Evolutionary conservation across 2,113 vertebrate genomes (phyloP), one percentile per base, ranked within the genome.

Genomic region (Sphyrna mokarran): DNA sequence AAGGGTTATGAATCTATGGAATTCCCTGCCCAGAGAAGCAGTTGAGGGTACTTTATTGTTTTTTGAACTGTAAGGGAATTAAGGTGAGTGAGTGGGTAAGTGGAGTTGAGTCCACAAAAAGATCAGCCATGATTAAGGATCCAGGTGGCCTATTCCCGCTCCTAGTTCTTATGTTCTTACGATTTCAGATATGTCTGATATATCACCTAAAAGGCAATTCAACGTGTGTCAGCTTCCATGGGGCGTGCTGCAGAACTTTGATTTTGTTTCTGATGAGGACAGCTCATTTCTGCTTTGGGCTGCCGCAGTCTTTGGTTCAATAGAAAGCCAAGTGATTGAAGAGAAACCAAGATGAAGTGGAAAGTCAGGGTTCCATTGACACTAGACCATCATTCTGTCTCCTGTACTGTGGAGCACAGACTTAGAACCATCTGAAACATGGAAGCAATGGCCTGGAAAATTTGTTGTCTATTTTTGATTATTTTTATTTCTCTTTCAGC

Each of bases 401-500:
- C 48, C 23, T 7, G 4, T n/a, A 14, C 33, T 18, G 29, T 63
- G 87, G 58, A 61, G 26, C 87, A 91, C 54, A 61, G 58, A n/a
- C 87, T 29, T n/a, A 20, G 89, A 91, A 37, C 33, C 8, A 16
- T 14, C 61, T 93, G 33, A n/a, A 91, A 61, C 13, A 33, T 37
- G 33, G 89, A 91, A 91, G 26, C 61, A 26, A 90, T 61, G 54
- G 48, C 26, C 58, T 33, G 61, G 4, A 29, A 91, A 26, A 61
- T 63, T 91, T 54, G 1, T 26, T 72, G 40, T 43, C 43, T 48
- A 3, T 48, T 48, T 48, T 48, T 95, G 94, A 95, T 96, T 95
- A 43, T 93, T 68, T 93, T 93, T 96, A 63, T 97, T 96, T 96
- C 9, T 86, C 23, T 97, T 97, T 14, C 97, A 99, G 98, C 95